Base-by-base conservation (phyloP, 2,113 vertebrate species). In the Gavia stellata region DNA sequence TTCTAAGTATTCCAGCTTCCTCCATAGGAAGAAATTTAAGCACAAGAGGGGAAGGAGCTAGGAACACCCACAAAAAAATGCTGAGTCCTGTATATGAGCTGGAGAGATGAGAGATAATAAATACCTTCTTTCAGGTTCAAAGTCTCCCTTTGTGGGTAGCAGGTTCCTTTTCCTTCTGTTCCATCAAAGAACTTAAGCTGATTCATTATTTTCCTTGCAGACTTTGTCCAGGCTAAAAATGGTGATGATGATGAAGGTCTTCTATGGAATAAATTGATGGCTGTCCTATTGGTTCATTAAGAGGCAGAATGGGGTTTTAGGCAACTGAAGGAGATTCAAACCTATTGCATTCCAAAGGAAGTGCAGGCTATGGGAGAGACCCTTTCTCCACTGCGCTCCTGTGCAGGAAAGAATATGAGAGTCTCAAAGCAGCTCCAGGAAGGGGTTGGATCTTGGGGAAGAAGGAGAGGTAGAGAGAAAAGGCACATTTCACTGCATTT, bases 351-450 rank as follows among this genome's bases (percentile, higher is more conserved):
- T 78, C 14, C 17, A 44, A 82, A 81, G 26, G 12, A 77, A 65
- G 14, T 24, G 12, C 15, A 72, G 26, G 17, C 17, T 59, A 23
- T 23, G 3, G 25, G 31, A 66, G 9, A 59, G 6, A 53, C 4
- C 2, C 4, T 62, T 67, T 49, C 28, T 55, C 7, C 0, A 0
- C 31, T 44, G 23, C 42, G 17, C 11, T 59, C 7, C 24, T 45
- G 20, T 40, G 8, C 17, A 20, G 33, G 13, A 62, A 68, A 92
- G 12, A 62, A 42, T 36, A 24, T 8, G 2, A 59, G 10, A 45
- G 7, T 47, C 24, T 74, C 34, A 40, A 7, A 81, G 53, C 17
- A 73, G 17, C 25, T 61, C 25, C 6, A 68, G 47, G n/a, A 61
- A 62, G 12, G 31, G 10, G 14, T 3, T 53, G 11, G 31, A 59